A percentile compares a stretch with the other conserved stretches of the same genome.
phyloP scores from a whole-genome alignment of 1,140 invertebrate genomes.

The Drosophila triauraria region DNA sequence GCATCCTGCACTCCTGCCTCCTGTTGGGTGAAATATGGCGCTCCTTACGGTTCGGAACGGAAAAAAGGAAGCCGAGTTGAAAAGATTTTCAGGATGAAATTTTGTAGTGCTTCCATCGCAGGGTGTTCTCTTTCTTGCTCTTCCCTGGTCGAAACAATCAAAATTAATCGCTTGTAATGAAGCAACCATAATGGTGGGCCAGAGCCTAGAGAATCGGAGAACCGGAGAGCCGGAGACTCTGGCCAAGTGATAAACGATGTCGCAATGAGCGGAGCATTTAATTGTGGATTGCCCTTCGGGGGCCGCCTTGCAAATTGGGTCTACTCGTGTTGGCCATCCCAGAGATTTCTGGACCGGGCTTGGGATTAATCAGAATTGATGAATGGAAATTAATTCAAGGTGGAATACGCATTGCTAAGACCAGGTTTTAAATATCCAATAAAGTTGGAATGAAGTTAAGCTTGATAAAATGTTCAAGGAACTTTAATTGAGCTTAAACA shows the following conservation, averaged over 20 bases:
- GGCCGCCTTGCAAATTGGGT: constrained; percentile 35
- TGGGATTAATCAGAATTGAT: constrained; percentile 75
- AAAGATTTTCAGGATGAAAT: constrained; percentile 29
- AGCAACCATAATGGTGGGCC: constrained; percentile 56
- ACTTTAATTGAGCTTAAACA: neutral
- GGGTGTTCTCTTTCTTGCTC: constrained; percentile 17
- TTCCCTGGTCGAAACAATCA: constrained; percentile 61
- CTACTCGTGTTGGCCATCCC: constrained; percentile 42
- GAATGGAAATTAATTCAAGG: constrained; percentile 48
- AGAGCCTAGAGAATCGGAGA: constrained; percentile 24
- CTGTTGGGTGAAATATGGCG: constrained; percentile 74
- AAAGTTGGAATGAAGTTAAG: neutral
- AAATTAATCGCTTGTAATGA: constrained; percentile 79
- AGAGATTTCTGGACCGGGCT: constrained; percentile 28
- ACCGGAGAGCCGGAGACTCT: neutral
- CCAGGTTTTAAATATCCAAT: constrained; percentile 10
- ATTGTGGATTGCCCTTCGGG: constrained; percentile 69
- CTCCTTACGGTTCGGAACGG: constrained; percentile 31
- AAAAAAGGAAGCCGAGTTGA: constrained; percentile 6
- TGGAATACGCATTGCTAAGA: constrained; percentile 14
- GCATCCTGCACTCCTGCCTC: constrained; percentile 29
- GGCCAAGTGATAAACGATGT: constrained; percentile 71
- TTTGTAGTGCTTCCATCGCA: constrained; percentile 36
- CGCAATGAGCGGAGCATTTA: constrained; percentile 64
- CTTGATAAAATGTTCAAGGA: neutral